Evolutionary conservation across 1,140 invertebrate species (phyloP).

Genomic region (Eriosoma lanigerum): DNA sequence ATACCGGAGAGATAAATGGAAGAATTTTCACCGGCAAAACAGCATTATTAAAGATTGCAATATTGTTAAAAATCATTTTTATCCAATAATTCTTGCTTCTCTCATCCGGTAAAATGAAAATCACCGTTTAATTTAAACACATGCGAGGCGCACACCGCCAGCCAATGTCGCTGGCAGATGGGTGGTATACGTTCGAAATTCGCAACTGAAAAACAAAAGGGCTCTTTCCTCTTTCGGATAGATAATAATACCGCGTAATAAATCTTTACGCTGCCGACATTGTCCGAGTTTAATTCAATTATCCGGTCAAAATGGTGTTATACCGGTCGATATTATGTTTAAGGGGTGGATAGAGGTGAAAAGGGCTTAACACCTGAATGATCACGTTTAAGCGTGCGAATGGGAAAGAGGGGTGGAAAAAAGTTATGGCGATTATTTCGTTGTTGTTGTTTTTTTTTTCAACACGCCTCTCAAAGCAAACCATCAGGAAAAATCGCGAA

Average conservation of each 20-base stretch:
- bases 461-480: neutral
- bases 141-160: neutral
- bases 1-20: no score
- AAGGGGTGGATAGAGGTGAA: neutral
- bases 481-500: no score
- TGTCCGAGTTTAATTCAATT: conserved; percentile 40
- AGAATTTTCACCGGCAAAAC: no score
- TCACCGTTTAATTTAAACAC: neutral
- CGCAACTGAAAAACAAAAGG: conserved; percentile 25
- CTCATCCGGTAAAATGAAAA: neutral
- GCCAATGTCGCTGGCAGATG: neutral
- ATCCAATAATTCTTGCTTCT: neutral
- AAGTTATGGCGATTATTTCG: neutral
- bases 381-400: neutral
- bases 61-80: no score
- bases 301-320: neutral
- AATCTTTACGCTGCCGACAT: conserved; percentile 34
- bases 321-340: neutral
- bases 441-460: no score
- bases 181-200: neutral
- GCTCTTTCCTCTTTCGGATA: neutral
- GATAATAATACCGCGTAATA: conserved; percentile 40
- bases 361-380: conserved; percentile 21
- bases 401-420: neutral
- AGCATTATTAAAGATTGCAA: no score